Percentiles rank a stretch among this genome's conserved stretches.
phyloP scores from a whole-genome alignment of 2,113 vertebrate genomes.

The Xenopus borealis region DNA sequence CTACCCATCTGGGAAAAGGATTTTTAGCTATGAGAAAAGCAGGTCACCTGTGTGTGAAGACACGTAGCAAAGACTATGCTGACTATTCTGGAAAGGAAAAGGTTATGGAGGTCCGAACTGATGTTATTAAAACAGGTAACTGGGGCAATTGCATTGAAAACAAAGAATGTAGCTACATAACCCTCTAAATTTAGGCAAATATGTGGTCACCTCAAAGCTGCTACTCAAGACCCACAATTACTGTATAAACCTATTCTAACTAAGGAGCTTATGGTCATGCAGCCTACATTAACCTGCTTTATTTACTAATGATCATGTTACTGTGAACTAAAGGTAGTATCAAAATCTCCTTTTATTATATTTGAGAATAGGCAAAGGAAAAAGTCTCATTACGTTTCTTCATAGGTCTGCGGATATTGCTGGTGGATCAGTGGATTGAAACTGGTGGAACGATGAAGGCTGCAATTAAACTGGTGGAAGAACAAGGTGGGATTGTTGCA shows the following conservation, averaged over 20 bases:
- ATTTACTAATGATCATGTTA: too few species aligned
- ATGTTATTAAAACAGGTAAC: constrained; percentile 71
- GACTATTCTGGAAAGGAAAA: constrained; percentile 76
- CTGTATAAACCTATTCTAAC: too few species aligned
- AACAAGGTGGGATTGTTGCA: constrained; percentile 69
- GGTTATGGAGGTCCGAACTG: constrained; percentile 73
- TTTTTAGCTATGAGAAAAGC: constrained; percentile 81
- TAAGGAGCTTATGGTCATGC: too few species aligned
- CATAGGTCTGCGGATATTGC: constrained; percentile 71
- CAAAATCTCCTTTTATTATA: too few species aligned
- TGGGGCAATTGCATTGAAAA: too few species aligned
- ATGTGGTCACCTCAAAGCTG: too few species aligned
- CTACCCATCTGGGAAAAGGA: constrained; percentile 68
- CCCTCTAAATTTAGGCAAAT: too few species aligned
- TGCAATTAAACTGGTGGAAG: constrained; percentile 76
- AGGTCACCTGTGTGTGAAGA: constrained; percentile 76
- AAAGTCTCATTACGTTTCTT: background rate
- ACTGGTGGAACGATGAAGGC: constrained; percentile 83
- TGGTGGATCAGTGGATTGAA: constrained; percentile 88
- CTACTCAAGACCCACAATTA: too few species aligned
- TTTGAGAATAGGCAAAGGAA: too few species aligned
- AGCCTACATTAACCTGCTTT: too few species aligned
- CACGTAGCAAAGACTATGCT: constrained; percentile 59
- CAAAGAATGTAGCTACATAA: too few species aligned
- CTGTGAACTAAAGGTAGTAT: too few species aligned